phyloP scores from a whole-genome alignment of 1,140 invertebrate species.

The Cyclargus thomasi region DNA sequence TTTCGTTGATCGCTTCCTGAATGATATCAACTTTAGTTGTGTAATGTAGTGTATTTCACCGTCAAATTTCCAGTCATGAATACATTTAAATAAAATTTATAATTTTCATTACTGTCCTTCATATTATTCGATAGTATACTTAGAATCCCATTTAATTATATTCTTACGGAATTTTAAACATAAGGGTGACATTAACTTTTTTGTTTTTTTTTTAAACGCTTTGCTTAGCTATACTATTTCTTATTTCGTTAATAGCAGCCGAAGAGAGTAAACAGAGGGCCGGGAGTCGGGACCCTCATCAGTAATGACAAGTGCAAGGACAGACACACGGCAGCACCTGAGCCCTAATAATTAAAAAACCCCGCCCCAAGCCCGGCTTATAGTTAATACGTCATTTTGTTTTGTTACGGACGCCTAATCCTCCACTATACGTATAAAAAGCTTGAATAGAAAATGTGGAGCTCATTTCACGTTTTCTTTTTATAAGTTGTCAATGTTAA shows the following conservation, averaged over 20 bases:
- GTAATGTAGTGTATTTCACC: too few relatives aligned
- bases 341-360: conserved; percentile 47
- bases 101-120: too few relatives aligned
- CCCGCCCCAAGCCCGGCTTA: conserved; percentile 33
- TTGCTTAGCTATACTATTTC: not conserved
- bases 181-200: too few relatives aligned
- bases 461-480: not conserved
- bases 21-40: too few relatives aligned
- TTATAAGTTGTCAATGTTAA: not conserved
- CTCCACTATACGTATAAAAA: not conserved
- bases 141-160: too few relatives aligned
- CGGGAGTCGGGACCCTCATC: conserved; percentile 46
- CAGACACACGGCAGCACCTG: conserved; percentile 42
- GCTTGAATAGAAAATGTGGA: not conserved
- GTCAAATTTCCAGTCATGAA: too few relatives aligned
- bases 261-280: conserved; percentile 48
- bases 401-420: conserved; percentile 12
- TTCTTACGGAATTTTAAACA: too few relatives aligned
- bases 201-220: not conserved
- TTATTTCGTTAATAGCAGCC: conserved; percentile 19
- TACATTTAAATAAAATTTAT: too few relatives aligned
- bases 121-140: too few relatives aligned
- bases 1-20: too few relatives aligned
- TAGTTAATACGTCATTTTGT: conserved; percentile 15
- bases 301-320: conserved; percentile 55